Evolutionary conservation across 2,797 vertebrate species (phyloP).

Genomic region (Poeciliopsis gracilis): DNA sequence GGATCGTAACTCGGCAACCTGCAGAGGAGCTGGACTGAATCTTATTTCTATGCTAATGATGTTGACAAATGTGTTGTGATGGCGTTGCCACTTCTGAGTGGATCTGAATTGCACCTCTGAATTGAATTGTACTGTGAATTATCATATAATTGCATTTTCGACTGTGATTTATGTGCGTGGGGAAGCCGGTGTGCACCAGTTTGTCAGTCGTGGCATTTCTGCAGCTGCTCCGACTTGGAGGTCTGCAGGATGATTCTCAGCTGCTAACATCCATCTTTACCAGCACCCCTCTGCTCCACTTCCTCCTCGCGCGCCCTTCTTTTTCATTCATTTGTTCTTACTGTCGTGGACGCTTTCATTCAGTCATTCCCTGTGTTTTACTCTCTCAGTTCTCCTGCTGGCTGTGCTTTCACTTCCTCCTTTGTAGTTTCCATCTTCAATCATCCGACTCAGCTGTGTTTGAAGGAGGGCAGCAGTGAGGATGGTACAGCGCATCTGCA

Average conservation of each 20-base stretch:
- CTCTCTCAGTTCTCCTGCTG: conserved; percentile 27
- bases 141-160: conserved; percentile 80
- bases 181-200: conserved; percentile 49
- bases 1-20: conserved; percentile 54
- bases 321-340: conserved; percentile 30
- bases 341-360: conserved; percentile 30
- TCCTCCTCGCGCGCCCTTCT: conserved; percentile 6
- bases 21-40: conserved; percentile 64
- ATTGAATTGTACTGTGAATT: conserved; percentile 79
- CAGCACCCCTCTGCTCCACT: neutral
- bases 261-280: conserved; percentile 59
- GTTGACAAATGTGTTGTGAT: conserved; percentile 79
- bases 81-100: conserved; percentile 68
- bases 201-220: conserved; percentile 54
- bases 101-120: conserved; percentile 69
- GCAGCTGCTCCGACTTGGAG: conserved; percentile 43
- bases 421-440: conserved; percentile 43
- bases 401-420: conserved; percentile 38
- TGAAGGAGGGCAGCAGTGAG: conserved; percentile 49
- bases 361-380: conserved; percentile 28
- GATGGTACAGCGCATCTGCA: conserved; percentile 30
- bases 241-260: conserved; percentile 63
- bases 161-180: conserved; percentile 71
- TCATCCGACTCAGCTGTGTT: conserved; percentile 46
- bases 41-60: conserved; percentile 84